Base-by-base conservation (phyloP, 2,797 vertebrate genomes). In the Falco berigora region DNA sequence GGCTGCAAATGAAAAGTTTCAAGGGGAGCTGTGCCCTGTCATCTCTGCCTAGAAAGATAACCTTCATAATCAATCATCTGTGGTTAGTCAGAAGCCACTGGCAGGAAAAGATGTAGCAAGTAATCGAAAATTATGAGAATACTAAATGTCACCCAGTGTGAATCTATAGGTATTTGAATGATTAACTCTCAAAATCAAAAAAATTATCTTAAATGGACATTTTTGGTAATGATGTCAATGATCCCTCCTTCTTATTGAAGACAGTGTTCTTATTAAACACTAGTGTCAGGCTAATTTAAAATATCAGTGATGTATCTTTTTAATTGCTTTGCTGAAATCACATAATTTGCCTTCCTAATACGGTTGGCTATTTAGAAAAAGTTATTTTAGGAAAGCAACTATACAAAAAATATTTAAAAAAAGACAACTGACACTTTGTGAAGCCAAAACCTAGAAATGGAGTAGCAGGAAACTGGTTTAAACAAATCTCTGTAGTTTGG, bases 321-420 rank as follows among this genome's bases (percentile, higher is more conserved):
- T 92, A 95, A 96, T 97, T 97, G 93, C 95, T 97, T 97, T 97
- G 89, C 86, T 96, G 68, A 97, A 97, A 97, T 94, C 91, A 92
- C 50, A 80, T 95, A 56, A 96, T 86, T 94, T 27, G 77, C 78
- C 88, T 95, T 96, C 87, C 40, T 63, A 92, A 79, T 14, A 77
- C 77, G 86, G 90, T 28, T 96, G 92, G 58, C 92, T 96, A 94
- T 95, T 97, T 79, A 85, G 89, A 89, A 87, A 96, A 92, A 96
- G 90, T 90, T 97, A 92, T 96, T 97, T 97, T 95, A 97, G 88
- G 82, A 94, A 97, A 95, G 79, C 66, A 78, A 96, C 92, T 95
- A 91, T 71, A 66, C 89, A 96, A 97, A 94, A 42, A 85, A 86
- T 24, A 58, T 66, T 50, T 52, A 85, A 94, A 38, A 95, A 95